Base-by-base conservation (phyloP, 2,888 invertebrate genomes). In the Taphrorychus bicolor region DNA sequence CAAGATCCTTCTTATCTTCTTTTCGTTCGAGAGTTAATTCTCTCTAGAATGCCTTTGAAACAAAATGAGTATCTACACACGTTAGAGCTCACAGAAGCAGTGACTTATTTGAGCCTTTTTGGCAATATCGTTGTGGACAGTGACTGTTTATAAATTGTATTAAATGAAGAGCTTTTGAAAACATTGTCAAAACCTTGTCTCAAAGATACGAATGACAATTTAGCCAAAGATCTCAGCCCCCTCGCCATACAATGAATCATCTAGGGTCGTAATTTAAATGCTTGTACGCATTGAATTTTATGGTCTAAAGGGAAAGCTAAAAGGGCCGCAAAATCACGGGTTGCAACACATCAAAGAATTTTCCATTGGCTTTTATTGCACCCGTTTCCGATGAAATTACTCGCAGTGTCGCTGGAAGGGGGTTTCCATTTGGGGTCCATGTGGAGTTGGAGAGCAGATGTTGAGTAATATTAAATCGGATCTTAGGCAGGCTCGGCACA, bases 401-500 rank as follows among this genome's bases (percentile, higher is more conserved):
- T 32, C 32, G 11, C 11, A 11, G 32, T 11, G 32, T 32, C 11
- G 32, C 32, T 11, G 11, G 32, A 11, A 32, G 32, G 32, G 32
- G 32, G 32, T 32, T 32, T 32, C 32, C 32, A 32, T 32, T 32
- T 32, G 3, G 14, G n/a, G 9, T 17, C 48, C 48, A 19, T 18
- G 16, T 9, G 17, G 16, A 48, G 19, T 48, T 14, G n/a, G n/a
- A n/a, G n/a, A 48, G 48, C 48, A 48, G 48, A 16, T 48, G 48
- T 18, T 17, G 19, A 48, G 48, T 32, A 48, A 19, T 16, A 48
- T 48, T 48, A 48, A 48, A 48, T 48, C 18, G 48, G 16, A 48
- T 48, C 48, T 48, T 18, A 48, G 19, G 16, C 14, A 32, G 32
- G 3, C 32, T 32, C 32, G 3, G 32, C 32, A 11, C n/a, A 16